Evolutionary conservation across 30 jellyfish, hydroid and myxozoan genomes (phyloP), one percentile per base, ranked within the genome.

Genomic region (Aurelia coerulea): DNA sequence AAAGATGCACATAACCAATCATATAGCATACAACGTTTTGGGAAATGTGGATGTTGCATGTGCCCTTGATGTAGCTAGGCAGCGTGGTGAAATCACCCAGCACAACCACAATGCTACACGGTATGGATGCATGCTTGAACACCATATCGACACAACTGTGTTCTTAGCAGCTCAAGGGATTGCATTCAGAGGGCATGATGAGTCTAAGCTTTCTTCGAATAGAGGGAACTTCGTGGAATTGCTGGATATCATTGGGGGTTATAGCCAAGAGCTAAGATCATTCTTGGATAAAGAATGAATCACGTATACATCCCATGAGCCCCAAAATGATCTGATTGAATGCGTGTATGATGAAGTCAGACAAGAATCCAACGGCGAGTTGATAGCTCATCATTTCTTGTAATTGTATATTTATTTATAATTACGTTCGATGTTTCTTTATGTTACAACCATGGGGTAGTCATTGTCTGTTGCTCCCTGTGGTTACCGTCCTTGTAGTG

Each of bases 281-380:
- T 69, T 16, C n/a, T n/a, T n/a, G n/a, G n/a, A n/a, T n/a, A n/a
- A n/a, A n/a, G n/a, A n/a, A n/a, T n/a, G n/a, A n/a, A n/a, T n/a
- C n/a, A n/a, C n/a, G n/a, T 79, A 79, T 53, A 79, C 89, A n/a
- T 60, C 89, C n/a, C 83, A 79, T 37, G 89, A 79, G 60, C 82
- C 80, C 35, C 89, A 79, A 15, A 76, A 76, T 53, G 89, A 79
- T 32, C 46, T 79, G 23, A 66, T 79, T 79, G 80, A 79, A 41
- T 62, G 89, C 46, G 46, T 79, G 16, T 62, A 79, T 49, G 83
- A 79, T 31, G 86, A 76, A 42, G 75, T n/a, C n/a, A n/a, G n/a
- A n/a, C n/a, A n/a, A n/a, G n/a, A n/a, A n/a, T n/a, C n/a, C n/a
- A n/a, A n/a, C n/a, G n/a, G n/a, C n/a, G n/a, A n/a, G n/a, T n/a